Evolutionary conservation across 2,888 invertebrate species (phyloP), one percentile per base, ranked within the genome.

Genomic region (Torymus tubicola): DNA sequence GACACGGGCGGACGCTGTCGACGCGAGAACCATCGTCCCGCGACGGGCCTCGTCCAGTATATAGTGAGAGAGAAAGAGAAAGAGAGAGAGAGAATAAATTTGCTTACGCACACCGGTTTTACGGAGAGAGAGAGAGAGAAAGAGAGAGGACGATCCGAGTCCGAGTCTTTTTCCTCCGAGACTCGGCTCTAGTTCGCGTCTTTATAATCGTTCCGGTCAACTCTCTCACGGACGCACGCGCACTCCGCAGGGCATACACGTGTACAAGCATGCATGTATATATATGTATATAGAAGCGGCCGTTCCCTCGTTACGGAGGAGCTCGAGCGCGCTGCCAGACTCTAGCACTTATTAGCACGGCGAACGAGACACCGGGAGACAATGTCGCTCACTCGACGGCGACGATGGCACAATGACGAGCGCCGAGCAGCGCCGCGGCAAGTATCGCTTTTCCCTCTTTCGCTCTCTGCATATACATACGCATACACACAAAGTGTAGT

Each of bases 1-100:
- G 89, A 89, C 88, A 88, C 85, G 86, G 86, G 86, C 86, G 86
- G 87, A 88, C 87, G 87, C 86, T 87, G 86, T 87, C 86, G 85
- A 31, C 21, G 31, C 21, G 31, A 85, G 85, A 85, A 85, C 83
- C 85, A 84, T 85, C 83, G 83, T 18, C 12, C n/a, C 14, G 55
- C 55, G 57, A 42, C 16, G 65, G n/a, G 65, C 21, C 60, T 24
- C 52, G 42, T 18, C 42, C 10, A 8, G 8, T 8, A 8, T 8
- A 8, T 21, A 21, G 42, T 42, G 42, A 42, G 42, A 42, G 42
- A 42, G 42, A 31, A 31, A 31, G 31, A 31, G 5, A 31, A 5
- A 31, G 5, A 31, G 31, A 31, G 31, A 80, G 82, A 80, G 81
- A 84, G 84, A 85, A 88, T 88, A 87, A 88, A 88, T 88, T 88